Conservation (phyloP, 2,797 vertebrate species). For the Cynodonichthys magdalenae region DNA sequence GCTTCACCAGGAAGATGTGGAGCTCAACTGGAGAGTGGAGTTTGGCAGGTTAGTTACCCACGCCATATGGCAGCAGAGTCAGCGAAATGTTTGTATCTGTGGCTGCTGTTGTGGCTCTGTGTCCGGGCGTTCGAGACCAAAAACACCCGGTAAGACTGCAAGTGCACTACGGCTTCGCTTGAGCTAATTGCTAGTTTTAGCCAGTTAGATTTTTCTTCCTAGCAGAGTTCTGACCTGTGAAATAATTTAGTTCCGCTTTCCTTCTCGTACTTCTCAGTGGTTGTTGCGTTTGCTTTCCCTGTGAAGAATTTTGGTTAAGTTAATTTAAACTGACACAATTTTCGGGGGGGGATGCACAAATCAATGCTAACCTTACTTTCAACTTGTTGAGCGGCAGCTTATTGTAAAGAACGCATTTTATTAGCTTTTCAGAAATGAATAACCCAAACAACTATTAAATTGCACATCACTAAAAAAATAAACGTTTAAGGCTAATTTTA, state of each 20-base stretch:
- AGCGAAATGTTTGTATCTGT: slow-evolving; percentile 34
- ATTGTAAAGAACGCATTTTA: neutral
- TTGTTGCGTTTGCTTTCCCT: neutral
- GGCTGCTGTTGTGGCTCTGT: slow-evolving; percentile 56
- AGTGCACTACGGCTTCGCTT: neutral
- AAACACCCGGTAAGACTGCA: slow-evolving; percentile 66
- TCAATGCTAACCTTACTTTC: neutral
- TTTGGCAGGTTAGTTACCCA: neutral
- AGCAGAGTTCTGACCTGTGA: neutral
- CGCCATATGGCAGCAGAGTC: slow-evolving; percentile 64
- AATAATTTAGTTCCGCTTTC: neutral
- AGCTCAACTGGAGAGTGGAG: slow-evolving; percentile 5
- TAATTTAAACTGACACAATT: neutral
- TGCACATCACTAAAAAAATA: neutral
- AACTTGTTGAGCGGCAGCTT: slow-evolving; percentile 18
- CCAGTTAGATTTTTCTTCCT: slow-evolving; percentile 26
- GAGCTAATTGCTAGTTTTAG: slow-evolving; percentile 13
- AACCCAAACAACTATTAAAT: neutral
- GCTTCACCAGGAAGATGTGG: slow-evolving; percentile 14
- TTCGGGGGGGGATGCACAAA: too few species aligned
- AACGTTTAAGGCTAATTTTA: neutral
- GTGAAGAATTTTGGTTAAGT: fast-evolving
- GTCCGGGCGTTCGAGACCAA: slow-evolving; percentile 36
- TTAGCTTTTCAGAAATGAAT: neutral
- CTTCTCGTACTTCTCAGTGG: too few species aligned